Conservation (phyloP, 1,140 invertebrate species). For the Acromyrmex charruanus region DNA sequence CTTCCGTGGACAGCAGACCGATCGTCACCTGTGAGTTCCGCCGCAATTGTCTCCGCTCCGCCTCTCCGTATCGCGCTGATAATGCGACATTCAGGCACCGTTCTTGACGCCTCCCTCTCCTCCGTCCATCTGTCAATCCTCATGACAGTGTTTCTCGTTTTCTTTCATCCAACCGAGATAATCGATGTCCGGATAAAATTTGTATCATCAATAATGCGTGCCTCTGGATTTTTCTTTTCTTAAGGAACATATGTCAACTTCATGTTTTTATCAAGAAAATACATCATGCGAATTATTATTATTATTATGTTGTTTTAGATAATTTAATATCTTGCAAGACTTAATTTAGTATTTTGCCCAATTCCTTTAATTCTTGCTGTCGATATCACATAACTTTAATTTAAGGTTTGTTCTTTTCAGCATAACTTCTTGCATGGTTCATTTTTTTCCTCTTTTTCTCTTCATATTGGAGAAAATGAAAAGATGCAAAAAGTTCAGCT, state of each 20-base stretch:
- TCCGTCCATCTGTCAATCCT: slow-evolving; percentile 85
- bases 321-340: not conserved
- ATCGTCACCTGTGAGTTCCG: slow-evolving; percentile 85
- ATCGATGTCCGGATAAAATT: not conserved
- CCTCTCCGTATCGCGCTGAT: not conserved
- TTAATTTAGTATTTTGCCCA: not conserved
- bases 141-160: slow-evolving; percentile 15
- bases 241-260: slow-evolving; percentile 66
- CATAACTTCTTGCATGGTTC: too few relatives aligned
- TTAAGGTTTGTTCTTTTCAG: not conserved
- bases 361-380: not conserved
- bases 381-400: not conserved
- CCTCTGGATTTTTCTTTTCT: not conserved
- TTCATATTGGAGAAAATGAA: too few relatives aligned
- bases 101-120: slow-evolving; percentile 82
- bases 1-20: slow-evolving; percentile 83
- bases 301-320: not conserved
- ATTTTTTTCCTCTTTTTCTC: too few relatives aligned
- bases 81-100: slow-evolving; percentile 57
- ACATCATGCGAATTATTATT: not conserved
- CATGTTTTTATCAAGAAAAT: not conserved
- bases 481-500: too few relatives aligned
- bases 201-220: not conserved
- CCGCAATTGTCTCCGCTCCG: slow-evolving; percentile 17
- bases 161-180: not conserved